These are phyloP conservation scores for Smittia sp. DNA, from an alignment of 2,888 invertebrate species.

Conservation along the genomic window DNA sequence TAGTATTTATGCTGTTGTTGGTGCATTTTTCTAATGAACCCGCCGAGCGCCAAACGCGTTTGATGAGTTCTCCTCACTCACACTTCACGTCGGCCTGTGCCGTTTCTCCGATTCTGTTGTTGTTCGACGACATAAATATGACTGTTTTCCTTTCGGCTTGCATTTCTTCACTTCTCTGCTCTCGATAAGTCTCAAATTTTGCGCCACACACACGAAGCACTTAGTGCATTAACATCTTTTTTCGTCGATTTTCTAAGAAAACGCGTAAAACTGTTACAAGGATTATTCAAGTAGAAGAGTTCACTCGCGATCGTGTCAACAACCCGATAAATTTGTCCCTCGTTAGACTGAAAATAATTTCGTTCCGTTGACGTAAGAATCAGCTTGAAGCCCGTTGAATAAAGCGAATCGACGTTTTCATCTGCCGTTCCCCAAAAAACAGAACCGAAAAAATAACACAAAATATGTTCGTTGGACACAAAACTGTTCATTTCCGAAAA, in stretches of 20 bases:
- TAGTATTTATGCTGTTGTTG: background rate
- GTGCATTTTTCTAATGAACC: slow-evolving; percentile 12
- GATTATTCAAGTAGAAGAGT: background rate
- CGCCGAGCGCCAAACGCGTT: slow-evolving; percentile 14
- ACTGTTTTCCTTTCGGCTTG: background rate
- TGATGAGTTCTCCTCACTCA: slow-evolving; percentile 26
- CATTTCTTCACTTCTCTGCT: slow-evolving; percentile 11
- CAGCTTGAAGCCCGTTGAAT: background rate
- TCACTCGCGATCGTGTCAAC: background rate
- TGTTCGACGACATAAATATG: slow-evolving; percentile 29
- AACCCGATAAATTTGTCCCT: background rate
- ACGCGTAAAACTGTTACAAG: background rate
- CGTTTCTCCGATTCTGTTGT: slow-evolving; percentile 16
- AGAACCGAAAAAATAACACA: too few species aligned
- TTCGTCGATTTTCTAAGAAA: background rate
- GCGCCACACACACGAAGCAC: background rate
- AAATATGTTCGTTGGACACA: background rate
- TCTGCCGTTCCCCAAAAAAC: background rate
- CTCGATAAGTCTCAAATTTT: background rate
- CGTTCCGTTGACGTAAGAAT: background rate
- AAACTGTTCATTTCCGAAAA: too few species aligned
- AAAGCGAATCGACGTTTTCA: background rate
- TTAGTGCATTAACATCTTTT: background rate
- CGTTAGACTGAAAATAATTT: background rate
- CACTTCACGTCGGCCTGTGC: slow-evolving; percentile 24